These are phyloP conservation scores for Corella eumyota DNA, from an alignment of 23 tunicate genomes.

Conservation along the genomic window DNA sequence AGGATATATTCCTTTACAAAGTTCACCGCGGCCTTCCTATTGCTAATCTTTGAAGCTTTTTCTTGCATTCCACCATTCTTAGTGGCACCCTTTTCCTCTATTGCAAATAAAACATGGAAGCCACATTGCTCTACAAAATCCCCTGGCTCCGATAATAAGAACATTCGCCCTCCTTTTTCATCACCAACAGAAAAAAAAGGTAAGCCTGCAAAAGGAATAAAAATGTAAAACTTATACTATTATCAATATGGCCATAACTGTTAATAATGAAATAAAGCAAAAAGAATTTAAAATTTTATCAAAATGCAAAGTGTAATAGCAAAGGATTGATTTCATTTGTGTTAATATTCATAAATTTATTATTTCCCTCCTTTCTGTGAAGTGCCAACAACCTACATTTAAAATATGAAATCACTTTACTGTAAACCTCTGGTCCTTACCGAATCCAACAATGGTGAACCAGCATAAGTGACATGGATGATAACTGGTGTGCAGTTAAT, in stretches of 20 bases:
- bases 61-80: slow-evolving; percentile 74
- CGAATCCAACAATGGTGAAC: slow-evolving; percentile 32
- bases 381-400: slow-evolving; percentile 17
- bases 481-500: slow-evolving; percentile 25
- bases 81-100: slow-evolving; percentile 26
- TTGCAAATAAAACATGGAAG: slow-evolving; percentile 6
- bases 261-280: neutral
- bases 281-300: neutral
- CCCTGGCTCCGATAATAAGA: slow-evolving; percentile 33
- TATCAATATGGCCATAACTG: neutral
- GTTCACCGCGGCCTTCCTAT: slow-evolving; percentile 18
- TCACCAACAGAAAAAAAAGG: slow-evolving; percentile 74
- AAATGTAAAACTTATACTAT: neutral
- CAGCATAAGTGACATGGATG: slow-evolving; percentile 67
- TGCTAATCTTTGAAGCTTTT: slow-evolving; percentile 59
- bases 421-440: slow-evolving; percentile 71
- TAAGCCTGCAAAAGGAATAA: slow-evolving; percentile 4
- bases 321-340: slow-evolving; percentile 34
- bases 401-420: neutral
- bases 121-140: slow-evolving; percentile 6
- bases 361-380: slow-evolving; percentile 76
- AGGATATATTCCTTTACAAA: slow-evolving; percentile 31
- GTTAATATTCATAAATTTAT: slow-evolving; percentile 84
- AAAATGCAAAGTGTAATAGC: neutral
- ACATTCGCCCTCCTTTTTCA: slow-evolving; percentile 68